Conservation (phyloP, 2,888 invertebrate genomes). For the Ennomos fuscantarius region DNA sequence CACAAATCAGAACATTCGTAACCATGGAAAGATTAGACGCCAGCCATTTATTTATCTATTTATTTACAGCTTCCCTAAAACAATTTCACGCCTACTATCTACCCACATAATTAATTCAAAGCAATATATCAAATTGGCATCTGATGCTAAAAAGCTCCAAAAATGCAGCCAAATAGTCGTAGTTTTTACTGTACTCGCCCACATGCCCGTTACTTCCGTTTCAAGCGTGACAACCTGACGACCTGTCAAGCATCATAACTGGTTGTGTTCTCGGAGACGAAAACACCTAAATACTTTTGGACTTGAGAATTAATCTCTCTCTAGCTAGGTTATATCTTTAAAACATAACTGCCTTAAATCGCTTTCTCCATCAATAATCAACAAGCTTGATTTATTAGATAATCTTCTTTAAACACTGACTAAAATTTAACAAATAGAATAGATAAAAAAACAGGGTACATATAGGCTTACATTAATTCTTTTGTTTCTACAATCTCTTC, state of each 20-base stretch:
- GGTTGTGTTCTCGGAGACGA: slow-evolving; percentile 12
- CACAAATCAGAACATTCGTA: too few relatives aligned
- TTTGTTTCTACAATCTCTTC: too few relatives aligned
- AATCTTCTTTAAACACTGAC: too few relatives aligned
- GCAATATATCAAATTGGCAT: slow-evolving; percentile 17
- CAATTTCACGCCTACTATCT: not conserved
- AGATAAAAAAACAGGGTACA: too few relatives aligned
- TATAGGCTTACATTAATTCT: too few relatives aligned
- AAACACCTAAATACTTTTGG: slow-evolving; percentile 7
- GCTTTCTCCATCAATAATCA: too few relatives aligned
- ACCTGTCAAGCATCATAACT: slow-evolving; percentile 12
- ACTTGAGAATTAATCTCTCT: slow-evolving; percentile 1
- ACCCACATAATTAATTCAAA: slow-evolving; percentile 11
- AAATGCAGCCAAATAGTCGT: slow-evolving; percentile 6
- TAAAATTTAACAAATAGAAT: too few relatives aligned
- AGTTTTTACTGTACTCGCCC: slow-evolving; percentile 25
- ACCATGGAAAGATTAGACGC: too few relatives aligned
- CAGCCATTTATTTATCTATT: too few relatives aligned
- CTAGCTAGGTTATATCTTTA: too few relatives aligned
- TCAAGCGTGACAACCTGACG: slow-evolving; percentile 19
- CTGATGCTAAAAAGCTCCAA: slow-evolving; percentile 3
- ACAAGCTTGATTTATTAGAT: too few relatives aligned
- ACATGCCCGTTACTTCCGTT: slow-evolving; percentile 17
- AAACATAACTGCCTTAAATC: too few relatives aligned
- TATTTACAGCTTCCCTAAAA: not conserved